Percentiles rank a stretch among this genome's conserved stretches.
These are phyloP conservation scores for Moxostoma hubbsi DNA, from an alignment of 2,797 vertebrate species.

Conservation along the genomic window DNA sequence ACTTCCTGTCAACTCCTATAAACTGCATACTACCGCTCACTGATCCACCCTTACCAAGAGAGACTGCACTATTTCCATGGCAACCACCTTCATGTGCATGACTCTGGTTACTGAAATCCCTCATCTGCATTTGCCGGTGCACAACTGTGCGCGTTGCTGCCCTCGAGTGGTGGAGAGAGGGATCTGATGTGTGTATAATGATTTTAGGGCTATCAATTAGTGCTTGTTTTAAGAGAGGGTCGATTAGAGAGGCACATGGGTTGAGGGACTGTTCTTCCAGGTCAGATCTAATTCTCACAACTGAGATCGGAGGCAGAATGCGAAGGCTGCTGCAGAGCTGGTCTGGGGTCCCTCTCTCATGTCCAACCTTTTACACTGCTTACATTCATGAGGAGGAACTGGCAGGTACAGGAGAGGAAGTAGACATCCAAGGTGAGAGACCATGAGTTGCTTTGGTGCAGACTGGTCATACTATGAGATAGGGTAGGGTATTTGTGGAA, in stretches of 20 bases:
- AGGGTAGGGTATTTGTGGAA: not conserved
- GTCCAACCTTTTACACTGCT: conserved; percentile 6
- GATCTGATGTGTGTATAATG: not conserved
- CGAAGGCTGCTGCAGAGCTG: conserved; percentile 33
- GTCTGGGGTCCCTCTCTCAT: conserved; percentile 4
- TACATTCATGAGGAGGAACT: not conserved
- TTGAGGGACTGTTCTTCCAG: conserved; percentile 19
- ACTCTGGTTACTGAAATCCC: not conserved
- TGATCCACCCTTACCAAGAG: conserved; percentile 3
- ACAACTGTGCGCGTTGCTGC: not conserved
- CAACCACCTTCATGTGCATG: conserved; percentile 40
- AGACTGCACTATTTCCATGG: conserved; percentile 50
- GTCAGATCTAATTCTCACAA: not conserved
- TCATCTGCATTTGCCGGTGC: not conserved
- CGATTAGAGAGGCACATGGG: conserved; percentile 25
- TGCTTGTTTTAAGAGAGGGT: conserved; percentile 9
- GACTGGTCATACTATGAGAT: too few species aligned
- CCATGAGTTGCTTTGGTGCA: not conserved
- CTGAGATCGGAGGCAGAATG: not conserved
- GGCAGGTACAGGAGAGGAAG: conserved; percentile 14
- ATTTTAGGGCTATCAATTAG: conserved; percentile 12
- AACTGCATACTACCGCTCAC: not conserved
- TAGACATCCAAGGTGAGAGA: conserved; percentile 30
- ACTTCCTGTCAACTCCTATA: conserved; percentile 7
- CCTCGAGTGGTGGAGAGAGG: conserved; percentile 37